Evolutionary conservation across 2,888 invertebrate genomes (phyloP).

Genomic region (Philonicus albiceps): DNA sequence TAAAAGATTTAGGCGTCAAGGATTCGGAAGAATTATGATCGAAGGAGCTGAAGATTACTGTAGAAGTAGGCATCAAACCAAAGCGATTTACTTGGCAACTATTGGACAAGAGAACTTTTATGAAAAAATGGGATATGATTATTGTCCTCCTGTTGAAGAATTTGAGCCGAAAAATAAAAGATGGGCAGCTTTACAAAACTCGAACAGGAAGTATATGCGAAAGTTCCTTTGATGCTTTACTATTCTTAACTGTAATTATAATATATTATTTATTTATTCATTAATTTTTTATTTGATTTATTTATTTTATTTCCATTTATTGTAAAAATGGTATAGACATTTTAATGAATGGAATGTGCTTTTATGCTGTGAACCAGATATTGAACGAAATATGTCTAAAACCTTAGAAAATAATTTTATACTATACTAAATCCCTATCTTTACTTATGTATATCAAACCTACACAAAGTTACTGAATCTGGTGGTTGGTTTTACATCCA

Average conservation of each 20-base stretch:
- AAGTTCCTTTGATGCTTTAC: slow-evolving; percentile 56
- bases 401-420: too few species aligned
- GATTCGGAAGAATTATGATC: slow-evolving; percentile 80
- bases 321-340: too few species aligned
- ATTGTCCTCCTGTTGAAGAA: slow-evolving; percentile 75
- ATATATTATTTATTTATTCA: not conserved
- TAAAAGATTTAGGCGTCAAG: slow-evolving; percentile 74
- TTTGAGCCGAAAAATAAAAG: slow-evolving; percentile 67
- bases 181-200: slow-evolving; percentile 59
- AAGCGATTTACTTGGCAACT: slow-evolving; percentile 73
- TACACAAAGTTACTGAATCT: too few species aligned
- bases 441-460: too few species aligned
- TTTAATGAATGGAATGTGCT: too few species aligned
- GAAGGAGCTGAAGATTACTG: slow-evolving; percentile 78
- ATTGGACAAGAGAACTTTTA: slow-evolving; percentile 81
- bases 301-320: too few species aligned
- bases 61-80: slow-evolving; percentile 68
- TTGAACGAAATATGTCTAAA: too few species aligned
- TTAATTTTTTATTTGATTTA: too few species aligned
- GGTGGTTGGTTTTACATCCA: too few species aligned
- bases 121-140: slow-evolving; percentile 74
- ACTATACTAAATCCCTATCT: too few species aligned
- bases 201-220: slow-evolving; percentile 63
- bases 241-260: not conserved
- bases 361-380: too few species aligned